A percentile compares a stretch with the other conserved stretches of the same genome.
Conservation (phyloP, 2,888 invertebrate species). For the Caprella mutica region DNA sequence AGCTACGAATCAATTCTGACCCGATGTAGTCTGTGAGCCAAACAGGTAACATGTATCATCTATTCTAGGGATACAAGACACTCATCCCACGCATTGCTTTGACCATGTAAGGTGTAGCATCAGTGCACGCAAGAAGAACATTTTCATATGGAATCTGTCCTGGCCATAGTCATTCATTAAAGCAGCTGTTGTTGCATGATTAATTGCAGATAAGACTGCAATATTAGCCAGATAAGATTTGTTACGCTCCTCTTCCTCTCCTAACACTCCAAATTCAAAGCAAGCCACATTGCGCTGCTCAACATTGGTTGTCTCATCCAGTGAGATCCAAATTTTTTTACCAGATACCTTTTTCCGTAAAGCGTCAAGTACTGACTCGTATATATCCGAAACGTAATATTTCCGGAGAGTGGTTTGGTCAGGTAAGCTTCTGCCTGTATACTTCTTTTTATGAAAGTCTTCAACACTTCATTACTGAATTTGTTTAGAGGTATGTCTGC, state of each 20-base stretch:
- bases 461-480: neutral
- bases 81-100: too few species aligned
- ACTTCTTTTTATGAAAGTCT: neutral
- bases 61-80: slow-evolving; percentile 2
- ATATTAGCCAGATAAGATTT: neutral
- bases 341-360: neutral
- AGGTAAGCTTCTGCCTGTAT: neutral
- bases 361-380: neutral
- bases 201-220: neutral
- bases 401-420: neutral
- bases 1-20: slow-evolving; percentile 3
- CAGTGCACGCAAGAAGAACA: neutral
- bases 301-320: neutral
- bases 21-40: slow-evolving; percentile 9
- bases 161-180: neutral
- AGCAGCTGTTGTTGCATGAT: neutral
- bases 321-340: neutral
- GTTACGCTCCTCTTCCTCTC: too few species aligned
- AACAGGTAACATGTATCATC: slow-evolving; percentile 13
- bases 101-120: too few species aligned
- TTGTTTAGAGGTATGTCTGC: slow-evolving; percentile 2
- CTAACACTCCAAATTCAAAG: neutral
- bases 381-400: neutral
- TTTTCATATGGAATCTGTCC: neutral
- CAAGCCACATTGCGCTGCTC: neutral